phyloP scores from a whole-genome alignment of 1,140 invertebrate species.

The Nilaparvata lugens region DNA sequence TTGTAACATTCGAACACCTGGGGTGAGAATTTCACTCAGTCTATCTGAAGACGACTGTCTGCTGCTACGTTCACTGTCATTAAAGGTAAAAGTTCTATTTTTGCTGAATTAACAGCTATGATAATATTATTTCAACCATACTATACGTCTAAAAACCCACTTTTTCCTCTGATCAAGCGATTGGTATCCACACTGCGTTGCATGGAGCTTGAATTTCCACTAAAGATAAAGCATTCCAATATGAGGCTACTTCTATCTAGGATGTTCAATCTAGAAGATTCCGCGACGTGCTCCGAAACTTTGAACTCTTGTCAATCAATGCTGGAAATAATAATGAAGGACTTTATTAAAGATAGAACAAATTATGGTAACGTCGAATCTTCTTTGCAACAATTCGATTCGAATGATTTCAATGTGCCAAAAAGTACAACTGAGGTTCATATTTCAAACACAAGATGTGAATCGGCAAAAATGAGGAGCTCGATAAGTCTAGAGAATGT shows the following conservation, averaged over 20 bases:
- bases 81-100: too few relatives aligned
- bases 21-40: too few relatives aligned
- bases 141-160: neutral
- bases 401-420: too few relatives aligned
- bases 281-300: neutral
- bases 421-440: neutral
- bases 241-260: slow-evolving; percentile 9
- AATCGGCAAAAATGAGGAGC: neutral
- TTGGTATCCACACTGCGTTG: slow-evolving; percentile 14
- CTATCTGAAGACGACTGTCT: too few relatives aligned
- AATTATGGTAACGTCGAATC: too few relatives aligned
- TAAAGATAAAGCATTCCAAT: slow-evolving; percentile 9
- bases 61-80: too few relatives aligned
- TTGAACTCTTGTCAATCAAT: slow-evolving; percentile 6
- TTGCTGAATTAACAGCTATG: too few relatives aligned
- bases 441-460: neutral
- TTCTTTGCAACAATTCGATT: too few relatives aligned
- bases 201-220: slow-evolving; percentile 20
- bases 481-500: neutral
- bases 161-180: slow-evolving; percentile 16
- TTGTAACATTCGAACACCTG: too few relatives aligned
- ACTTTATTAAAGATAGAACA: neutral
- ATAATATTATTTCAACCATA: neutral
- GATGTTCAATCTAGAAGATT: slow-evolving; percentile 7
- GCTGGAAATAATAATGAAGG: slow-evolving; percentile 11